Conservation (phyloP, 2,888 invertebrate genomes). For the Calliphora vomitoria region DNA sequence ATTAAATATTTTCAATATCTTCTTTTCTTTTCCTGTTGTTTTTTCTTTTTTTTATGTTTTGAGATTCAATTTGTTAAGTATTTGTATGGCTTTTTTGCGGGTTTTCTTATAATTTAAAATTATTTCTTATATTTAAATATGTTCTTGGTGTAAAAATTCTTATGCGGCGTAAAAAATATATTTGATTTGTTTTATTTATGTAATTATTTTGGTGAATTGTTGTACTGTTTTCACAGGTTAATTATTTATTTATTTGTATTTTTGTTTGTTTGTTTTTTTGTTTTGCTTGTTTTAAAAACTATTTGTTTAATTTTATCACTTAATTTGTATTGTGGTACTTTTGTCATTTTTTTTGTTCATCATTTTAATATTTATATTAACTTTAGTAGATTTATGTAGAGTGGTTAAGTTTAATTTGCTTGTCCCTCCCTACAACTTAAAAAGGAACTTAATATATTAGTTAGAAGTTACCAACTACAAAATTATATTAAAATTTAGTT, state of each 20-base stretch:
- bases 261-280: conserved; percentile 26
- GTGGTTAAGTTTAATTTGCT: conserved; percentile 31
- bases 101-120: conserved; percentile 48
- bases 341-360: not conserved
- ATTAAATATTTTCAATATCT: not conserved
- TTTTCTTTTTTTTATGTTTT: not conserved
- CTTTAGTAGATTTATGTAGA: conserved; percentile 25
- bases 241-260: conserved; percentile 42
- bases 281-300: conserved; percentile 71
- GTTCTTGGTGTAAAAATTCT: conserved; percentile 7
- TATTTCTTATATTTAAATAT: conserved; percentile 16
- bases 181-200: conserved; percentile 35
- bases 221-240: conserved; percentile 74
- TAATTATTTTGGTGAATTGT: conserved; percentile 70
- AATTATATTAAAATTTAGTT: conserved; percentile 25
- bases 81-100: not conserved
- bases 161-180: conserved; percentile 42
- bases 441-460: conserved; percentile 67
- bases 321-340: conserved; percentile 70
- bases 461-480: conserved; percentile 58
- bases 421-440: conserved; percentile 51
- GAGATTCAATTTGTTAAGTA: conserved; percentile 20
- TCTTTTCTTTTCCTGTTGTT: not conserved
- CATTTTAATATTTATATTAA: not conserved
- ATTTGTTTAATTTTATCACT: conserved; percentile 73